Evolutionary conservation across 2,113 vertebrate species (phyloP), one percentile per base, ranked within the genome.

Genomic region (Rostratula benghalensis): DNA sequence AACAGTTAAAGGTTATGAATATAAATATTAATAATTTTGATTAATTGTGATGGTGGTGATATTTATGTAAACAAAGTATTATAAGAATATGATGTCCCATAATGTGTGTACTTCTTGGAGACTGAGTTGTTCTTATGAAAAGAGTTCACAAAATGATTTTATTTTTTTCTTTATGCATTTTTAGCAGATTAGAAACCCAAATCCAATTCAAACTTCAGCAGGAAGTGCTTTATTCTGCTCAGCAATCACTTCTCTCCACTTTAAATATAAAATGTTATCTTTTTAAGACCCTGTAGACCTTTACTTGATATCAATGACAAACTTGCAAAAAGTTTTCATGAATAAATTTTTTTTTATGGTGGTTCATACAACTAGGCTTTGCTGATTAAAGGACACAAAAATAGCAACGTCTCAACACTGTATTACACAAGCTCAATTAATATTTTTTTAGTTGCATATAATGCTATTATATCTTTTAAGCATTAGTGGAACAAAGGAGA

Each of bases 41-140:
- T 15, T 59, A 80, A 4, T 37, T 45, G 17, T 50, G 13, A 41
- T 43, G 39, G 3, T 41, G 14, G 9, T 37, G n/a, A 61, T 50
- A 4, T 53, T 56, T 51, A 37, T 31, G 13, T 73, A 78, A 70
- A 54, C 10, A 65, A 71, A 82, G 13, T 11, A 41, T 48, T 65
- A 41, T 10, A 70, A 19, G 25, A 53, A 65, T 60, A 71, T 30
- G 19, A 54, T 60, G 22, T 13, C 37, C 19, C 16, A 25, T 18
- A 28, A 63, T 10, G 11, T 0, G 0, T 45, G 39, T 12, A 35
- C 3, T 4, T 69, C 7, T 68, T 35, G 7, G 18, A 65, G n/a
- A 35, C 19, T 27, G 17, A 41, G 9, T 18, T 81, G 6, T 63
- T 89, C 22, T 24, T 53, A 31, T 18, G 24, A 61, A 57, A 59